Evolutionary conservation across 2,113 vertebrate genomes (phyloP), one percentile per base, ranked within the genome.

Genomic region (Chlorocebus sabaeus): DNA sequence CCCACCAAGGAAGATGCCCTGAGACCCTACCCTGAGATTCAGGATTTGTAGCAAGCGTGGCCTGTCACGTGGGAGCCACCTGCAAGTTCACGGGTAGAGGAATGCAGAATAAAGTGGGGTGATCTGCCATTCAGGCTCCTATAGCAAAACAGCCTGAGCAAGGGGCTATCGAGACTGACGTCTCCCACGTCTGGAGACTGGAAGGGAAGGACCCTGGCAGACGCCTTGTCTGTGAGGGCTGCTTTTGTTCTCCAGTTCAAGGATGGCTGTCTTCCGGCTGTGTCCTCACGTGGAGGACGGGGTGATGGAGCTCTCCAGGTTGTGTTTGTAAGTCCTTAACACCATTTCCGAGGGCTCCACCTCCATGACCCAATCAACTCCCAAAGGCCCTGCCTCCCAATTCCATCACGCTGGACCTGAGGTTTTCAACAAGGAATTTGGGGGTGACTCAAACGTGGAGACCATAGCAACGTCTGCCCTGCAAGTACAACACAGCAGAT

Each of bases 71-170:
- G 43, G 72, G 43, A 1, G 14, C 8, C 3, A 1, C 27, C 70
- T 11, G 35, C 11, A 5, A 14, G 70, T 14, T 9, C 10, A 1
- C 0, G n/a, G 59, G n/a, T 27, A 12, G 38, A 27, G 2, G n/a
- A 8, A 12, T 7, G 23, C 16, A 2, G 57, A 13, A 16, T 6
- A 22, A 23, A 11, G 23, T 6, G 6, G 25, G 1, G 3, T 30
- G n/a, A 30, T 43, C 72, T 40, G 70, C 20, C 17, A 8, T n/a
- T 38, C 68, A 11, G n/a, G n/a, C n/a, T 38, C 17, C 68, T 38
- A 8, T 22, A 70, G 32, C 68, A 38, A 20, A 40, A 72, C 6
- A 23, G 8, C 70, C 68, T 38, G 17, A 18, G 35, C 35, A 17
- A 16, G 61, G 35, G 32, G 35, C 17, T 20, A 38, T 8, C 1